Percentiles rank a stretch among this genome's conserved stretches.
Conservation (phyloP, 1,140 invertebrate species). For the Branchinecta lindahli region DNA sequence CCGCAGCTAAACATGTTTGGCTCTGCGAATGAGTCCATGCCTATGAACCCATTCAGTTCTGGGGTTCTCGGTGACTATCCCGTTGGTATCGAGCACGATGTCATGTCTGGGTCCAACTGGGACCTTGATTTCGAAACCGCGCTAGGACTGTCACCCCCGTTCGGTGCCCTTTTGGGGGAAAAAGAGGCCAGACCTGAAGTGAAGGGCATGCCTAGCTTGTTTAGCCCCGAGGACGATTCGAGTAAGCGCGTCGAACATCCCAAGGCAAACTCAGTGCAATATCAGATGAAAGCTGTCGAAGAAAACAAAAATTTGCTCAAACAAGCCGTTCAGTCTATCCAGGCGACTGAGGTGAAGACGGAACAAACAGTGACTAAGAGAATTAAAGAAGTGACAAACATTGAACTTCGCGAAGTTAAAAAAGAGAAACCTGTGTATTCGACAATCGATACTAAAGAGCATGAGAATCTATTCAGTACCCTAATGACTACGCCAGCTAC, state of each 20-base stretch:
- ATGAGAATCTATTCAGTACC: constrained; percentile 1
- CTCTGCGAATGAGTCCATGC: background rate
- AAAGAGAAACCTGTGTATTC: background rate
- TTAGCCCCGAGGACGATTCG: background rate
- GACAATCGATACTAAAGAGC: background rate
- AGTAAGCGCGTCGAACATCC: background rate
- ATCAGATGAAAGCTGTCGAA: too few species aligned
- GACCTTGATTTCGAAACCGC: background rate
- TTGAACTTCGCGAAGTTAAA: background rate
- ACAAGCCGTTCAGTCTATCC: too few species aligned
- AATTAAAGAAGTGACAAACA: background rate
- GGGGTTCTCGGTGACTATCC: background rate
- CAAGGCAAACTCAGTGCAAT: background rate
- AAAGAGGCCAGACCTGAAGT: background rate
- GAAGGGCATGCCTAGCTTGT: background rate
- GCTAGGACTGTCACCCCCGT: background rate
- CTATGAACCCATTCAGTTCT: background rate
- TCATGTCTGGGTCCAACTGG: background rate
- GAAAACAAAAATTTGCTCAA: too few species aligned
- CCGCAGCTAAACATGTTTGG: background rate
- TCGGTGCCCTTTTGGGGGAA: background rate
- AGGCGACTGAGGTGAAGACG: too few species aligned
- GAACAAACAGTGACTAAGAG: background rate
- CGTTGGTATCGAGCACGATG: background rate
- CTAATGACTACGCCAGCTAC: background rate